Evolutionary conservation across 2,888 invertebrate species (phyloP), one percentile per base, ranked within the genome.

Genomic region (Rhaphigaster nebulosa): DNA sequence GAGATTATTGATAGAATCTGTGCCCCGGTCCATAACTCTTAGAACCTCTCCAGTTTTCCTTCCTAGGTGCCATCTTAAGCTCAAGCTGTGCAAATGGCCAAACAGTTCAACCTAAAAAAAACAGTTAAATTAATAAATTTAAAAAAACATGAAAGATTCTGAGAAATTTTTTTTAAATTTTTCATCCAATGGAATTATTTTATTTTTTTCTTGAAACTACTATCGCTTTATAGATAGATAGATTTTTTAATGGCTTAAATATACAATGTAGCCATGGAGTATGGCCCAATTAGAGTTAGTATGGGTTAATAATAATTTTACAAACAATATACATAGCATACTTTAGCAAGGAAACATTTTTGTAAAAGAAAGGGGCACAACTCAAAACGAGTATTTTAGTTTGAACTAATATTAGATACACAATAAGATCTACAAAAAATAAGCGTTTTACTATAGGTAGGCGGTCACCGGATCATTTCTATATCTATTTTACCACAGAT

Each of bases 11-110:
- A 99, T 98, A 90, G 98, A 98, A 93, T 98, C 98, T 0, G 99
- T 99, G 92, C 99, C 99, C 92, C 99, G 95, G 94, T 99, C 99
- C 97, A 99, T 99, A 0, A 99, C 96, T 60, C 99, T 95, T 3
- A 99, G 94, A 0, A 99, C 98, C 94, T 99, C 99, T 3, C 99
- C 99, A 0, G 99, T 99, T 94, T 99, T 99, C 23, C 99, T 95
- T 2, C 96, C 95, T 60, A 99, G 94, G 94, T 99, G 99, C 99
- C 99, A 99, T 45, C 97, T 95, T 88, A 99, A 95, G 10, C 99
- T 98, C 90, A 99, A 94, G 91, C 96, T 95, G 94, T 99, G 99
- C 29, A 99, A 95, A 94, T 99, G 99, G 87, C 96, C 95, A 94
- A 97, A 98, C 56, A 98, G 94, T 93, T 97, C 96, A 91, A 98